Conservation (phyloP, 2,888 invertebrate genomes). For the Acleris emargana region DNA sequence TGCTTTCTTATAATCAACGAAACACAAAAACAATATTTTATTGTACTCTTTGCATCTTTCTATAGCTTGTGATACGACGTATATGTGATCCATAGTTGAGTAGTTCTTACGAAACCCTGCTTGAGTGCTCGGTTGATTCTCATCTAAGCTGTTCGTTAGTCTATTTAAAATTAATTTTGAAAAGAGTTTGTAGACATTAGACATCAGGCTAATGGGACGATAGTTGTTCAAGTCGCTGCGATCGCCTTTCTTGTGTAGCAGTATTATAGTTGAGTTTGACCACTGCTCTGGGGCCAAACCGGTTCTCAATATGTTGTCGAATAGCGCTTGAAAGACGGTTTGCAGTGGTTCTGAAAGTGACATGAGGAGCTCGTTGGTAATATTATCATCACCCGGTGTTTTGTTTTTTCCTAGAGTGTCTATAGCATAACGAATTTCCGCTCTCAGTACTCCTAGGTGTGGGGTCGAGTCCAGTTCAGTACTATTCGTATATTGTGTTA, state of each 20-base stretch:
- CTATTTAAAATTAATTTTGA: slow-evolving; percentile 40
- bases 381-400: slow-evolving; percentile 31
- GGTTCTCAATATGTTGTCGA: slow-evolving; percentile 37
- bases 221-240: slow-evolving; percentile 41
- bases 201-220: slow-evolving; percentile 42
- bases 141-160: slow-evolving; percentile 38
- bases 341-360: no score
- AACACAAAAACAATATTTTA: slow-evolving; percentile 7
- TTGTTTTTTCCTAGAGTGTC: slow-evolving; percentile 24
- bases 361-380: slow-evolving; percentile 31
- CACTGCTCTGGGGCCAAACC: slow-evolving; percentile 38
- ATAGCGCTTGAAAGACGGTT: slow-evolving; percentile 22
- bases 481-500: neutral
- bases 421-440: slow-evolving; percentile 27
- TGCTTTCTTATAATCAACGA: slow-evolving; percentile 33
- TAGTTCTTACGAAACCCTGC: slow-evolving; percentile 41
- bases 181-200: slow-evolving; percentile 44
- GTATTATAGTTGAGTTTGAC: slow-evolving; percentile 36
- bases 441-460: neutral
- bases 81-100: slow-evolving; percentile 39
- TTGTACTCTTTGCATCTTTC: slow-evolving; percentile 34
- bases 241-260: slow-evolving; percentile 42
- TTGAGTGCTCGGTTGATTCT: slow-evolving; percentile 43
- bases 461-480: slow-evolving; percentile 1
- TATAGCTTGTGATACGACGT: slow-evolving; percentile 35